A percentile compares a stretch with the other conserved stretches of the same genome.
Evolutionary conservation across 2,113 vertebrate genomes (phyloP).

Genomic region (Spea multiplicata): DNA sequence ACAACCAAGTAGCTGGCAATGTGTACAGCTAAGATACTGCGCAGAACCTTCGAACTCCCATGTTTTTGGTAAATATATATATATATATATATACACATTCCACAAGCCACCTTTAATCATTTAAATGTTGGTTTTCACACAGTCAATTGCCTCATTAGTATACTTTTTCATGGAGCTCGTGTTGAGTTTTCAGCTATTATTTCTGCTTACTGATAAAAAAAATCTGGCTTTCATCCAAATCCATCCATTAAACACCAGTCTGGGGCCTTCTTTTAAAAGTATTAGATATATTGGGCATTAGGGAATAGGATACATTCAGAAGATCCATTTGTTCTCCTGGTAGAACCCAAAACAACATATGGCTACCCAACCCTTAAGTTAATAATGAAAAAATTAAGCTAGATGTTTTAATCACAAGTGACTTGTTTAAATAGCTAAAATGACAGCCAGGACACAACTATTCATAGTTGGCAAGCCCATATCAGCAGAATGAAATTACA

Average conservation of each 20-base stretch:
- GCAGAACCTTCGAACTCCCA: too few species aligned
- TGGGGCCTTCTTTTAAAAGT: constrained; percentile 31
- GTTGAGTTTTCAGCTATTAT: constrained; percentile 13
- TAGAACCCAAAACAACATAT: constrained; percentile 13
- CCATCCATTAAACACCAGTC: constrained; percentile 23
- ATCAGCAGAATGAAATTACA: constrained; percentile 50
- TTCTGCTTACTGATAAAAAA: constrained; percentile 16
- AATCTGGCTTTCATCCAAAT: constrained; percentile 24
- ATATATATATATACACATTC: too few species aligned
- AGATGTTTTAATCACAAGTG: constrained; percentile 54
- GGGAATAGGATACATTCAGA: constrained; percentile 26
- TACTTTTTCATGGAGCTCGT: not conserved
- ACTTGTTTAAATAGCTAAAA: constrained; percentile 57
- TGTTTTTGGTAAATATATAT: too few species aligned
- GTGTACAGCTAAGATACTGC: too few species aligned
- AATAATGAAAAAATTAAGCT: constrained; percentile 45
- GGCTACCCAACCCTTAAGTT: constrained; percentile 36
- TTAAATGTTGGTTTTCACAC: not conserved
- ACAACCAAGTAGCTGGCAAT: too few species aligned
- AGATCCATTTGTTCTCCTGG: constrained; percentile 35
- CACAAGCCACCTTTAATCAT: not conserved
- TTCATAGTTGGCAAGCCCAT: constrained; percentile 52
- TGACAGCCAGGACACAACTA: constrained; percentile 52
- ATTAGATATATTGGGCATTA: constrained; percentile 49
- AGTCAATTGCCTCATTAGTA: not conserved